phyloP scores from a whole-genome alignment of 2,113 vertebrate genomes.

The Elgaria multicarinata region DNA sequence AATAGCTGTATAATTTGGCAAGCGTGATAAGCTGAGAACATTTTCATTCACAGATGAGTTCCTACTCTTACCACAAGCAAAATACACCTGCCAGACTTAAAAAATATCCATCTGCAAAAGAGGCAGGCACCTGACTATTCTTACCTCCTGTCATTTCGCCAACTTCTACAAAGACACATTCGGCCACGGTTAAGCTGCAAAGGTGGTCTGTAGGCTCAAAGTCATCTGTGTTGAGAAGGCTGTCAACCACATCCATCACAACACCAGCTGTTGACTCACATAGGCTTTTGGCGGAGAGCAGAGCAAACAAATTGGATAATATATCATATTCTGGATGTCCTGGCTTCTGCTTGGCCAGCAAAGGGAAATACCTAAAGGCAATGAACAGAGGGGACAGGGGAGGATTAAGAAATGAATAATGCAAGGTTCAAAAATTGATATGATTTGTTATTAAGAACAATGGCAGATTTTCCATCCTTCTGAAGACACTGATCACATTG shows the following conservation, averaged over 20 bases:
- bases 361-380: constrained; percentile 86
- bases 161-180: constrained; percentile 63
- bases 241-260: constrained; percentile 90
- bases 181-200: constrained; percentile 76
- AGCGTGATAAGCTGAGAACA: fast-evolving
- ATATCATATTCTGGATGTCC: constrained; percentile 85
- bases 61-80: fast-evolving
- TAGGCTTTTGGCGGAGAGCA: constrained; percentile 88
- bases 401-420: background rate
- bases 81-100: background rate
- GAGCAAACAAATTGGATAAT: constrained; percentile 88
- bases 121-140: fast-evolving
- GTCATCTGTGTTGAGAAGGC: constrained; percentile 86
- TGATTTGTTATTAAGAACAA: background rate
- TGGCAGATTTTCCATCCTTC: background rate
- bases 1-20: background rate
- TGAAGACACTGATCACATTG: background rate
- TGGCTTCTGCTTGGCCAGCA: constrained; percentile 89
- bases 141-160: constrained; percentile 76
- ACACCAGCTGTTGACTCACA: constrained; percentile 80
- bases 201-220: constrained; percentile 82
- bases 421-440: background rate
- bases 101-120: background rate
- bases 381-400: background rate
- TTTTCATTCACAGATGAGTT: background rate